Evolutionary conservation across 2,888 invertebrate genomes (phyloP).

Genomic region (Apotomis turbidana): DNA sequence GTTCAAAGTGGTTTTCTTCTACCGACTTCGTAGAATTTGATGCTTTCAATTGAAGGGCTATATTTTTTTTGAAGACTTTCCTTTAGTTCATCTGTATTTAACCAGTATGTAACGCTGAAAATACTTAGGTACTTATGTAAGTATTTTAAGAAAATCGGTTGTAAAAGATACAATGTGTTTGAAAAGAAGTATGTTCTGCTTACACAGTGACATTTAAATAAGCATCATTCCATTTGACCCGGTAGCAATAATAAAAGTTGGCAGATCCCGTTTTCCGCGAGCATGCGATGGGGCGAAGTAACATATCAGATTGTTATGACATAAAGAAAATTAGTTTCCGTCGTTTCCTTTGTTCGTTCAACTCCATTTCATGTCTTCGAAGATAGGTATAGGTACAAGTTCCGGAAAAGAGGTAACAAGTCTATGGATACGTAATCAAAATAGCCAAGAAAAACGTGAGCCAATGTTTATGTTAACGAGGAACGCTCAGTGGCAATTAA

Average conservation of each 20-base stretch:
- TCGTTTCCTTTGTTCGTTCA: conserved; percentile 48
- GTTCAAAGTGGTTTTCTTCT: neutral
- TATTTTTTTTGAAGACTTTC: no score
- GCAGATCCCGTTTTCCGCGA: conserved; percentile 47
- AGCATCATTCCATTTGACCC: conserved; percentile 19
- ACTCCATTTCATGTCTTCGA: conserved; percentile 27
- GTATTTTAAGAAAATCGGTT: no score
- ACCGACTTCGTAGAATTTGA: no score
- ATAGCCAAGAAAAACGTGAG: conserved; percentile 49
- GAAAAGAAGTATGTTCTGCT: neutral
- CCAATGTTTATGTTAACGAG: conserved; percentile 56
- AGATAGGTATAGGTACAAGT: conserved; percentile 11
- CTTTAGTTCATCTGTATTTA: no score
- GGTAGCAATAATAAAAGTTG: conserved; percentile 44
- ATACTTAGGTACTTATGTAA: no score
- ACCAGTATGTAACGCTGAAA: no score
- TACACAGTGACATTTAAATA: conserved; percentile 13
- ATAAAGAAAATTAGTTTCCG: conserved; percentile 49
- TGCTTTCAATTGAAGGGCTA: no score
- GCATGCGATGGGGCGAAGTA: conserved; percentile 27
- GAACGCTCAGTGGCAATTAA: conserved; percentile 60
- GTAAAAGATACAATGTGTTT: neutral
- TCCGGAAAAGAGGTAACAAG: conserved; percentile 26
- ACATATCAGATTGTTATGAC: conserved; percentile 51
- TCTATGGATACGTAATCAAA: conserved; percentile 30